A percentile compares a stretch with the other conserved stretches of the same genome.
Conservation (phyloP, 1,140 invertebrate genomes). For the Drosophila sturtevanti region DNA sequence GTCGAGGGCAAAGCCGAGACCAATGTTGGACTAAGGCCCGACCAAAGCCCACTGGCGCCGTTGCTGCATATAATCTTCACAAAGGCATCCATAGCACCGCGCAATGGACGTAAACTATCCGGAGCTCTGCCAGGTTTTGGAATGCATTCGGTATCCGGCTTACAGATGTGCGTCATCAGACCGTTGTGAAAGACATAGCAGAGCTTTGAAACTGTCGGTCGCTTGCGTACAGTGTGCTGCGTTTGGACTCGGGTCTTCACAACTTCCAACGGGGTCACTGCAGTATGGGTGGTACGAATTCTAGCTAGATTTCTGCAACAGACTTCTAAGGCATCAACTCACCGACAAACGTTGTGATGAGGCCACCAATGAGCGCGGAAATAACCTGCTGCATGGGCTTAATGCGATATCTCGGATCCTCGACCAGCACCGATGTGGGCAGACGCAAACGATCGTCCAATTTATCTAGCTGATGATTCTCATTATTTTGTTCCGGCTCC, state of each 20-base stretch:
- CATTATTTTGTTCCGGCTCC: not conserved
- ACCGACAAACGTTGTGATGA: conserved; percentile 95
- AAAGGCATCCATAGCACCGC: conserved; percentile 96
- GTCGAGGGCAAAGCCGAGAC: conserved; percentile 97
- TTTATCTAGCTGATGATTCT: not conserved
- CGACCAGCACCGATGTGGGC: conserved; percentile 47
- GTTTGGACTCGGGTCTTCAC: conserved; percentile 98
- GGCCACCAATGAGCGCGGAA: conserved; percentile 93
- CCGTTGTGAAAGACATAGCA: conserved; percentile 99
- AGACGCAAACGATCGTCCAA: conserved; percentile 28
- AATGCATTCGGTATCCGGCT: conserved; percentile 84
- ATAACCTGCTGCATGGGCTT: conserved; percentile 94
- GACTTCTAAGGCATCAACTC: conserved; percentile 72
- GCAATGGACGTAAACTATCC: conserved; percentile 90
- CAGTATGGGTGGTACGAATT: conserved; percentile 74
- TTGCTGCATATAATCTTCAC: conserved; percentile 94
- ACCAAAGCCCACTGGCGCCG: conserved; percentile 96
- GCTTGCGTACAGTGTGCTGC: conserved; percentile 92
- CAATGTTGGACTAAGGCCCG: conserved; percentile 97
- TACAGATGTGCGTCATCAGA: conserved; percentile 98
- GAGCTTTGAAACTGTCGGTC: conserved; percentile 93
- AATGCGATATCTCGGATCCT: conserved; percentile 90
- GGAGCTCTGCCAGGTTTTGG: conserved; percentile 80
- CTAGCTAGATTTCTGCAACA: conserved; percentile 1
- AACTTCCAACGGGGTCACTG: conserved; percentile 99